Percentiles rank a stretch among this genome's conserved stretches.
These are phyloP conservation scores for Druon quercuslanigerum DNA, from an alignment of 1,140 invertebrate species.

Conservation along the genomic window DNA sequence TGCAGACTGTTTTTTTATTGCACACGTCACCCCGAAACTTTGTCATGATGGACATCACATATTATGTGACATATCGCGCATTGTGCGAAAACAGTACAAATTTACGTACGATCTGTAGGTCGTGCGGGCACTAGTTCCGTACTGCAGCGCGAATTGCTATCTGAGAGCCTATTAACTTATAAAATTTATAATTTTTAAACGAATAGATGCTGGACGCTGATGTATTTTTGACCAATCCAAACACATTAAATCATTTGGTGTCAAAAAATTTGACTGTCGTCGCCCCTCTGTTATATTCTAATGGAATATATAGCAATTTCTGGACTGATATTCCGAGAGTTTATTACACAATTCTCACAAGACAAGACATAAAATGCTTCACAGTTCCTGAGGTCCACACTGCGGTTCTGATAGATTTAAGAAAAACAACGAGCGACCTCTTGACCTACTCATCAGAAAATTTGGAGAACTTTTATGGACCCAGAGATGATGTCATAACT, in stretches of 20 bases:
- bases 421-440: constrained; percentile 76
- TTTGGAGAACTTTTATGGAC: constrained; percentile 82
- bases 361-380: constrained; percentile 85
- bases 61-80: no score
- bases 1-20: no score
- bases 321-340: constrained; percentile 92
- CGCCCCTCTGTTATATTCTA: constrained; percentile 90
- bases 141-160: neutral
- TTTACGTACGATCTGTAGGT: no score
- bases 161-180: neutral
- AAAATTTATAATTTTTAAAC: constrained; percentile 50
- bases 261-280: constrained; percentile 80
- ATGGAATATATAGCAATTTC: constrained; percentile 95
- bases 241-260: constrained; percentile 83
- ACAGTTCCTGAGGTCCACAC: constrained; percentile 95
- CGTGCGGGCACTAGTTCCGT: no score
- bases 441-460: constrained; percentile 87
- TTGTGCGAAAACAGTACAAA: no score
- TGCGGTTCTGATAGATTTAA: constrained; percentile 89
- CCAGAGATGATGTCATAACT: constrained; percentile 94
- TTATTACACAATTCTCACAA: constrained; percentile 86
- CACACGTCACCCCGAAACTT: no score
- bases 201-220: constrained; percentile 92
- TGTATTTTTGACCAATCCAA: constrained; percentile 86
- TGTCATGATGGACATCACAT: no score